Base-by-base conservation (phyloP, 2,797 vertebrate genomes). In the Falco novaeseelandiae region DNA sequence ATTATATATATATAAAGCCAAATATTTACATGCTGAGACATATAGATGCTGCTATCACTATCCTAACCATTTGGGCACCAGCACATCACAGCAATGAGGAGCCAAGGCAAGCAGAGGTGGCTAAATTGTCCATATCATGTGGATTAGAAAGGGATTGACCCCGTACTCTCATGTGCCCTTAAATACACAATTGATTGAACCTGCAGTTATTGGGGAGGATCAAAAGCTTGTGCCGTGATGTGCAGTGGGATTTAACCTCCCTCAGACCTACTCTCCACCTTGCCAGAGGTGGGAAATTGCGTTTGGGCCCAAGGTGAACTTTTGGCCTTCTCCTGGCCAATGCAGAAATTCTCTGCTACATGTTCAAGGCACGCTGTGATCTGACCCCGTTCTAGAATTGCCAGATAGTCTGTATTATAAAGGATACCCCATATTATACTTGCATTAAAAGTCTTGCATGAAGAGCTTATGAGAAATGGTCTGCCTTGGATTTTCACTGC, bases 261-360 rank as follows among this genome's bases (percentile, higher is more conserved):
- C 49, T 55, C 52, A 54, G 8, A 77, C 16, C 29, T 42, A 5
- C 26, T 36, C 22, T 62, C 21, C 34, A 9, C 14, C 36, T 52
- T 38, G 10, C 19, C 1, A 8, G 0, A 12, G 6, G 14, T 10
- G 9, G 0, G 14, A 14, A 14, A 4, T 8, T 32, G 6, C 21
- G 32, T 52, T 58, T 66, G 59, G 61, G 14, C 2, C 16, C 58
- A 40, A 32, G 25, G 6, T 6, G 18, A 46, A 7, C 12, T 70
- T 85, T 46, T 58, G 36, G 30, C 23, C 17, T 81, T 63, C 44
- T 66, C 34, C 48, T 63, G 30, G 15, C 10, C 36, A 21, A 8
- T 4, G 32, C 51, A 76, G 54, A 93, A 76, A 69, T 42, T 40
- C 62, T 92, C 48, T 61, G 49, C 20, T 59, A 44, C 1, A 0